A percentile compares a stretch with the other conserved stretches of the same genome.
Conservation (phyloP, 1,140 invertebrate genomes). For the Drosophila bipectinata region DNA sequence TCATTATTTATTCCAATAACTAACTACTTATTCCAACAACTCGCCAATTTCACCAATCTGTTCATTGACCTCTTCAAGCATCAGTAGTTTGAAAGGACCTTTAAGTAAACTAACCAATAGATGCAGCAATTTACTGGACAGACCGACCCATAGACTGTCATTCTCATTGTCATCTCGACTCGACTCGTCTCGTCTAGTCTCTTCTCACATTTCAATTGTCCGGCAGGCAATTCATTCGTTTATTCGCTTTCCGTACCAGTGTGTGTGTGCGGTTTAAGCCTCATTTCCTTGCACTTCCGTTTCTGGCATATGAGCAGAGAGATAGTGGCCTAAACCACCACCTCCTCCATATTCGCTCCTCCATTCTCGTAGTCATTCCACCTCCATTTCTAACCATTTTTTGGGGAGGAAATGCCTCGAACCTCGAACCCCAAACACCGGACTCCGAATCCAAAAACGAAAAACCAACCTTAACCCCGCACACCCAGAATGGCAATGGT, state of each 20-base stretch:
- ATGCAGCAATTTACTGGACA: constrained; percentile 7
- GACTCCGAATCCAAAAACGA: background rate
- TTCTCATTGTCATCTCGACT: constrained; percentile 13
- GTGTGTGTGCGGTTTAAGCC: constrained; percentile 71
- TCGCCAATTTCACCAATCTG: too few species aligned
- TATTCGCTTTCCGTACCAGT: constrained; percentile 1
- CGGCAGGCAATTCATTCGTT: constrained; percentile 33
- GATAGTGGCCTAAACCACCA: constrained; percentile 38
- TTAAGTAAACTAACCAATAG: constrained; percentile 13
- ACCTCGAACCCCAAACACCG: background rate
- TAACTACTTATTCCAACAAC: too few species aligned
- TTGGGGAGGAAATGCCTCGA: background rate
- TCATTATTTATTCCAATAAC: too few species aligned
- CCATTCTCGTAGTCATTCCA: too few species aligned
- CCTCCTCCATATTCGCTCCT: background rate
- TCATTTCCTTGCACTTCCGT: constrained; percentile 77
- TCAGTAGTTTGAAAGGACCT: background rate
- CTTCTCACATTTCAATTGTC: constrained; percentile 74
- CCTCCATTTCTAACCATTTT: background rate
- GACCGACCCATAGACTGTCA: constrained; percentile 1
- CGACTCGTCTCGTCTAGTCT: constrained; percentile 19
- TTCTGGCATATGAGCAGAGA: constrained; percentile 66
- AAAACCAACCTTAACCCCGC: constrained; percentile 21
- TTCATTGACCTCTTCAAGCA: background rate
- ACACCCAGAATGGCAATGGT: constrained; percentile 58